Conservation (phyloP, 1,140 invertebrate genomes). For the Diuraphis noxia region DNA sequence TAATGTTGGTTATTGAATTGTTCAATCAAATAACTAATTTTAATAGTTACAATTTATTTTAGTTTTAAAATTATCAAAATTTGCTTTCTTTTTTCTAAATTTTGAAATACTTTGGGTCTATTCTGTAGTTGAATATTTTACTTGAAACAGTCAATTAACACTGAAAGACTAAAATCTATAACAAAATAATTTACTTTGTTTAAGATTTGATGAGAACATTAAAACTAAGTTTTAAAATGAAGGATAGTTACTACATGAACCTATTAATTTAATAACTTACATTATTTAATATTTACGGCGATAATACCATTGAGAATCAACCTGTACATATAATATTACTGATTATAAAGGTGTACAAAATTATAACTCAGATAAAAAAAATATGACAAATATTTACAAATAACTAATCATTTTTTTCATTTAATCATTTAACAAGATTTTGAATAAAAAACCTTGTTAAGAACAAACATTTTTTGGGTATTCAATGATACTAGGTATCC, state of each 20-base stretch:
- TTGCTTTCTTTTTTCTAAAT: not conserved
- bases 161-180: not conserved
- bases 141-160: not conserved
- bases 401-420: no score
- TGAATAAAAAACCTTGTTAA: no score
- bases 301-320: constrained; percentile 27
- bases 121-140: not conserved
- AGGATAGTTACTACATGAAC: not conserved
- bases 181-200: not conserved
- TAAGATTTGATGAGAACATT: not conserved
- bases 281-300: not conserved
- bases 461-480: no score
- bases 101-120: not conserved
- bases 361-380: not conserved
- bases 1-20: not conserved
- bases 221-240: not conserved
- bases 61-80: not conserved
- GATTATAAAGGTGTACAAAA: not conserved
- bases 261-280: not conserved
- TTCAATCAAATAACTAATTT: not conserved
- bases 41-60: no score
- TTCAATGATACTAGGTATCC: no score
- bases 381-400: not conserved
- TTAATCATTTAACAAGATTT: no score
- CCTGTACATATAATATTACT: constrained; percentile 9